Base-by-base conservation (phyloP, 2,797 vertebrate species). In the Danio aesculapii region DNA sequence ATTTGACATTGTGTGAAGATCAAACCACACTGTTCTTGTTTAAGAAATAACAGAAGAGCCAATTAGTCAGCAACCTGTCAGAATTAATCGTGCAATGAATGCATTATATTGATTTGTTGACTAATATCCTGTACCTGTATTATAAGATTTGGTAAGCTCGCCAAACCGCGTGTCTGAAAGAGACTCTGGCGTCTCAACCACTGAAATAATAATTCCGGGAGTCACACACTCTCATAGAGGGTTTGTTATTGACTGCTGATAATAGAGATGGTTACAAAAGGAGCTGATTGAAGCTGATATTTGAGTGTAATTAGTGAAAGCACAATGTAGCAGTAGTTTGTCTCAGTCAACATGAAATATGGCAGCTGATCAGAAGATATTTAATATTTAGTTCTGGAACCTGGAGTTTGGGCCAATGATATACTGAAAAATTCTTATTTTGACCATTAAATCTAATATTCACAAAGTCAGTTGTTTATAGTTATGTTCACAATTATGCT, bases 131-230 rank as follows among this genome's bases (percentile, higher is more conserved):
- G 12, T 62, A 71, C 59, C 57, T 76, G 66, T 50, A 72, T 79
- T 82, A 69, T 76, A 71, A n/a, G 62, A 68, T 49, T n/a, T 55
- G 57, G 11, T 67, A 43, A 10, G 47, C 70, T 64, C 53, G 64
- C 43, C 59, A 62, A 50, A 73, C 59, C 52, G n/a, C 53, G 10
- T 5, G 53, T 41, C 41, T 44, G 55, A 64, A 59, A 61, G 71
- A 71, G 12, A 10, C 47, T 72, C 49, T 75, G 66, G 55, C 58
- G 3, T n/a, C 44, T 44, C 47, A 13, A 58, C 17, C 67, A 13
- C 79, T 41, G 75, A 75, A 84, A 79, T 79, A 84, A 81, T 71
- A 72, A 79, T 77, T 49, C 44, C 55, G 21, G 59, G 49, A 79
- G 81, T 72, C 73, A 61, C 30, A 8, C n/a, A 9, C 41, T 55